Evolutionary conservation across 2,797 vertebrate species (phyloP), one percentile per base, ranked within the genome.

Genomic region (Hoplostethus atlanticus): DNA sequence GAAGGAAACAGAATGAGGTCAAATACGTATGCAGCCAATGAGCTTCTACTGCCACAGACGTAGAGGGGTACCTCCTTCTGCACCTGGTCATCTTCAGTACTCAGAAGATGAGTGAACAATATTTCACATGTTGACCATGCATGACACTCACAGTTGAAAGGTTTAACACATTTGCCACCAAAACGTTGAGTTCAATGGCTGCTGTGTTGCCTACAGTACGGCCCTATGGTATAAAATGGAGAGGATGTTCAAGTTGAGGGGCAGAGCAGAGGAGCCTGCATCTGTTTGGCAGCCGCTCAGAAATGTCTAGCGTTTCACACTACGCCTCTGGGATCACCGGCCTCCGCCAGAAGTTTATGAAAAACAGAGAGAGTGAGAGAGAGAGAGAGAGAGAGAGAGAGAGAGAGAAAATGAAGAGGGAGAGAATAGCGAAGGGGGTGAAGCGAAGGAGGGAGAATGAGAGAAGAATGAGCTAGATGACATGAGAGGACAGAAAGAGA

Each of bases 261-360:
- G 74, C 69, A 72, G 85, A 82, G 81, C 83, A 78, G 89, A 87
- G 84, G 80, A 88, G 87, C 84, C 87, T 83, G 89, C 90, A 93
- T 93, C 93, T 92, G 92, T 91, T 91, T 89, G 91, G 92, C 93
- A 84, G 72, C 21, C 11, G 30, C 84, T 91, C 89, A 91, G 91
- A 89, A 91, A 92, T 81, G 84, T 92, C 92, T 93, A 87, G 88
- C 84, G 72, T 94, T 94, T 93, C 94, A 92, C 90, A 87, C 89
- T 77, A 83, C 58, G 84, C 90, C 91, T 91, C 83, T 86, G 92
- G 91, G 92, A 94, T 79, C 53, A 44, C 79, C 84, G 83, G 84
- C 67, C 69, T 85, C 79, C 73, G 93, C 91, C 90, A 88, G 84
- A 81, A 86, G 84, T 92, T 94, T 93, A 94, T 93, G 92, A 93